Base-by-base conservation (phyloP, 2,888 invertebrate genomes). In the Acronicta leporina region DNA sequence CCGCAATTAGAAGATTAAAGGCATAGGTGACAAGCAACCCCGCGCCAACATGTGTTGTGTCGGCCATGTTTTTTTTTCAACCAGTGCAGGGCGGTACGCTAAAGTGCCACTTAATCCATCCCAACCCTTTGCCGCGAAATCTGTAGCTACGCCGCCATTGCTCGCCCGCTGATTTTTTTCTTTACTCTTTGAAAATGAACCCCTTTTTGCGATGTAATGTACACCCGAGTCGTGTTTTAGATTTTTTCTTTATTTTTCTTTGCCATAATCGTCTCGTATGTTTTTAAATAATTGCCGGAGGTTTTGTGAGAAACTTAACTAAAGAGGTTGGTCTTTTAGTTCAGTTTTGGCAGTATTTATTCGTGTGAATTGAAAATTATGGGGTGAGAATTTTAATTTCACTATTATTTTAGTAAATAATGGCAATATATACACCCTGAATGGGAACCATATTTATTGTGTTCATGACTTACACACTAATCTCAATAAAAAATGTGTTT, bases 61-160 rank as follows among this genome's bases (percentile, higher is more conserved):
- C 80, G 67, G 90, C 91, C 91, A 91, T 90, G 42, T 65, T 87
- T 89, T 87, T 85, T 87, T 83, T 77, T 46, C 87, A 82, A 81
- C 74, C 68, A 15, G 38, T 38, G 70, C 85, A 88, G 93, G 92
- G 93, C 92, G 92, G 93, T 89, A 82, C 91, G 82, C 65, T 81
- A 83, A 91, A 94, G 94, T 89, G 87, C 79, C 89, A 92, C 94
- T 94, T 92, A 85, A 90, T 86, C 85, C 87, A 83, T 81, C 88
- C 90, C 92, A 88, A 89, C 92, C 92, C 91, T 88, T 87, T 85
- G 79, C 87, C 85, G 85, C 84, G 88, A 89, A 92, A 90, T 89
- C 91, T 91, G 87, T 87, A 92, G 89, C 92, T 92, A 86, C 86
- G 82, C 65, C 77, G 80, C 76, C 85, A 86, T 88, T 84, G 35